phyloP scores from a whole-genome alignment of 1,140 invertebrate species.

The Mercenaria mercenaria region DNA sequence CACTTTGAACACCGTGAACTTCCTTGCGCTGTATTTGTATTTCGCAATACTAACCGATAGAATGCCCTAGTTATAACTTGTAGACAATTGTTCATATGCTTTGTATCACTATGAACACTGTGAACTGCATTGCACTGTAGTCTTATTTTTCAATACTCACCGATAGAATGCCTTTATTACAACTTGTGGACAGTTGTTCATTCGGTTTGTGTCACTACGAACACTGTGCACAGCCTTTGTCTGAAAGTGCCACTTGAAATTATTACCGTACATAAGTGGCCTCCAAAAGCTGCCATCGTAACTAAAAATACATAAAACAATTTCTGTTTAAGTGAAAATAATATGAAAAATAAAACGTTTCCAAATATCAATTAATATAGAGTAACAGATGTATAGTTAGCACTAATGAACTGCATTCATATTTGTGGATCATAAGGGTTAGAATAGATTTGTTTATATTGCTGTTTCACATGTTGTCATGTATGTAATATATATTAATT shows the following conservation, averaged over 20 bases:
- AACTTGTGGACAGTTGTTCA: constrained; percentile 14
- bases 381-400: too few relatives aligned
- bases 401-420: too few relatives aligned
- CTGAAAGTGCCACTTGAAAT: constrained; percentile 18
- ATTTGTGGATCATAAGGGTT: too few relatives aligned
- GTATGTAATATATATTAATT: too few relatives aligned
- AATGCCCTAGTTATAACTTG: not conserved
- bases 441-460: too few relatives aligned
- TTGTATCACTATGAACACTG: not conserved
- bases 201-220: not conserved
- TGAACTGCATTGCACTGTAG: not conserved
- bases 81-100: not conserved
- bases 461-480: too few relatives aligned
- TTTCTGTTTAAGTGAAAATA: too few relatives aligned
- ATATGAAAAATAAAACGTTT: too few relatives aligned
- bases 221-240: not conserved
- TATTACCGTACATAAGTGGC: not conserved
- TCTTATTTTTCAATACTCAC: not conserved
- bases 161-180: constrained; percentile 2
- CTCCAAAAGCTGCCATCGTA: too few relatives aligned
- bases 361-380: too few relatives aligned
- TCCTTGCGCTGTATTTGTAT: not conserved
- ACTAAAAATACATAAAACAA: too few relatives aligned
- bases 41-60: not conserved
- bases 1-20: not conserved